Conservation (phyloP, 2,797 vertebrate genomes). For the Adrianichthys oophorus region DNA sequence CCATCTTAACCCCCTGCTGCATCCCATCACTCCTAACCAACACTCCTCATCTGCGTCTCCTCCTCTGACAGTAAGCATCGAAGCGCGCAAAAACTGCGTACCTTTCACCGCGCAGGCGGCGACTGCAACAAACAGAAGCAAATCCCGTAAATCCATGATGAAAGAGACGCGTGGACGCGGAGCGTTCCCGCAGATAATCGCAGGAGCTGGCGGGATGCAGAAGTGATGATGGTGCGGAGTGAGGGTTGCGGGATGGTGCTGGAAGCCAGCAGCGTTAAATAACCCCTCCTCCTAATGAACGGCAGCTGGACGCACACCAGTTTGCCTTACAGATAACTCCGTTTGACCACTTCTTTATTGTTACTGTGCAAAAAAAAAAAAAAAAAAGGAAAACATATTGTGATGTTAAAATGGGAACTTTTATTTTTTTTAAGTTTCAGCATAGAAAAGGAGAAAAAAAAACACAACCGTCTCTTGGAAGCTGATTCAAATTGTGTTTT, state of each 20-base stretch:
- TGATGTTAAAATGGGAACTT: no score
- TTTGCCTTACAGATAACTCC: neutral
- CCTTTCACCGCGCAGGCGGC: slow-evolving; percentile 59
- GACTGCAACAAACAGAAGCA: slow-evolving; percentile 51
- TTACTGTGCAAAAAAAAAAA: no score
- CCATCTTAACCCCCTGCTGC: neutral
- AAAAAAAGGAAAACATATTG: no score
- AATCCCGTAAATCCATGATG: slow-evolving; percentile 56
- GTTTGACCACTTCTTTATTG: no score
- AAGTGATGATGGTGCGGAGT: neutral
- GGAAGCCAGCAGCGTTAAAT: slow-evolving; percentile 1
- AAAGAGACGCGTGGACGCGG: neutral
- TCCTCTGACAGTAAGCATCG: neutral
- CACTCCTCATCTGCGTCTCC: neutral
- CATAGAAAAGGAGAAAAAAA: no score
- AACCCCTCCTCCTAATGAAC: slow-evolving; percentile 41
- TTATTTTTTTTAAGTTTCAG: no score
- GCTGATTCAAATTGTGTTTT: no score
- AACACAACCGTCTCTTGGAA: no score
- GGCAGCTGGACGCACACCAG: neutral
- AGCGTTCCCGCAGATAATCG: slow-evolving; percentile 3
- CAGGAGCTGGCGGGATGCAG: neutral
- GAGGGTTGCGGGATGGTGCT: neutral
- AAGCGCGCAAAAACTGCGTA: slow-evolving; percentile 30
- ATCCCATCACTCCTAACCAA: neutral